Base-by-base conservation (phyloP, 2,797 vertebrate genomes). In the Sebastes oblongus region DNA sequence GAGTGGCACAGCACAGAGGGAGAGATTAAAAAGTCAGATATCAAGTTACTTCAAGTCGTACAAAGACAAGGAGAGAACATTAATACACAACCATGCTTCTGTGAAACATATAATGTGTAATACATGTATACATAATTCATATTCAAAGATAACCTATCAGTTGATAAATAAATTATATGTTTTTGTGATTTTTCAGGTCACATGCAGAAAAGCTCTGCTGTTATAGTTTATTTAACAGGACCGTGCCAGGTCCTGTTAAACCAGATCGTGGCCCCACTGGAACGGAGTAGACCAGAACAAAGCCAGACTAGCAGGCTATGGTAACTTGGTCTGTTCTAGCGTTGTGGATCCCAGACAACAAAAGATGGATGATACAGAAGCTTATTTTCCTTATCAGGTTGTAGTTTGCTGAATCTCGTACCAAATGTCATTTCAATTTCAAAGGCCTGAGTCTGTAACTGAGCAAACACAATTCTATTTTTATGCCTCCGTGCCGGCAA, bases 1-100 rank as follows among this genome's bases (percentile, higher is more conserved):
- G 74, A 88, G 76, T 79, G 77, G 30, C 81, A 74, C 11, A 68
- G 64, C 72, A 80, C 67, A 78, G 72, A 68, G 10, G 62, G 73
- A 64, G 34, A 77, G 84, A 88, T 88, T 78, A 80, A 72, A 81
- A 65, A 86, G 77, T 66, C 72, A 58, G 66, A 80, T 42, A 76
- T 67, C 50, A 74, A 66, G 20, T 83, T 66, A 77, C 30, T 69
- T 59, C 3, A 6, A 73, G 56, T 32, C 24, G n/a, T 8, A 52
- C 65, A 84, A 65, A 77, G 73, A 39, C 8, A 27, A 30, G 54
- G 18, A 27, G 55, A 22, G 68, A 50, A 59, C 8, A 71, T 16
- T 54, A 52, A 81, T 50, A 46, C 42, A 56, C 55, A 66, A 24
- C 1, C 1, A 4, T 55, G 24, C 73, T 9, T 54, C 29, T 58